Conservation (phyloP, 2,113 vertebrate species). For the Lophochroa leadbeateri region DNA sequence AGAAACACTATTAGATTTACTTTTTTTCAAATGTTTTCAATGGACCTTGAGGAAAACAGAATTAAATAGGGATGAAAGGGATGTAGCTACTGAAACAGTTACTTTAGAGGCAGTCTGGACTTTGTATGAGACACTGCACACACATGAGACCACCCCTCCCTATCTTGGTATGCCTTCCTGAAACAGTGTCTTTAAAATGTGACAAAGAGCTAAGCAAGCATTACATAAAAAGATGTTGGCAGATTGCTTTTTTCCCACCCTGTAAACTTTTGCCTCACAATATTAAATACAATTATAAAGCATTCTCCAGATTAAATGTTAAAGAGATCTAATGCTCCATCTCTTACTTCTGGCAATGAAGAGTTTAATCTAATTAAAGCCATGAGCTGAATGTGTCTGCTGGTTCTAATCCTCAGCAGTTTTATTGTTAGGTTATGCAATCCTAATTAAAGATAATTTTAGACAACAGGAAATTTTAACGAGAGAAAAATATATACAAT, state of each 20-base stretch:
- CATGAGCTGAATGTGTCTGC: conserved; percentile 6
- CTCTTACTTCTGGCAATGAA: conserved; percentile 51
- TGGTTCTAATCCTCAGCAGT: conserved; percentile 57
- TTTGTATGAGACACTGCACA: background rate
- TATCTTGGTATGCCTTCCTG: background rate
- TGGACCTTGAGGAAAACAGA: background rate
- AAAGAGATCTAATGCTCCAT: conserved; percentile 37
- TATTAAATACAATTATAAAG: conserved; percentile 54
- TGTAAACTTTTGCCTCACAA: background rate
- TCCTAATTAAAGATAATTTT: conserved; percentile 68
- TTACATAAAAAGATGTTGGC: background rate
- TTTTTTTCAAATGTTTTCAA: background rate
- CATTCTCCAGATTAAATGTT: conserved; percentile 53
- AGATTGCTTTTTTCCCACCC: background rate
- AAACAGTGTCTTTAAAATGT: conserved; percentile 7
- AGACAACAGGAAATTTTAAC: conserved; percentile 45
- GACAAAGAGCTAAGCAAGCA: conserved; percentile 3
- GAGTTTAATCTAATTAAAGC: conserved; percentile 68
- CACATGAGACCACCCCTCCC: accelerated
- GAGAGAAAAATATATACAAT: conserved; percentile 28
- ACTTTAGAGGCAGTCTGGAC: background rate
- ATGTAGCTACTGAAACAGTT: background rate
- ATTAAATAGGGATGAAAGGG: background rate
- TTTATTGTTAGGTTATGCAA: conserved; percentile 63
- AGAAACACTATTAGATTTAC: background rate